Evolutionary conservation across 2,888 invertebrate genomes (phyloP).

Genomic region (Tetanocera ferruginea): DNA sequence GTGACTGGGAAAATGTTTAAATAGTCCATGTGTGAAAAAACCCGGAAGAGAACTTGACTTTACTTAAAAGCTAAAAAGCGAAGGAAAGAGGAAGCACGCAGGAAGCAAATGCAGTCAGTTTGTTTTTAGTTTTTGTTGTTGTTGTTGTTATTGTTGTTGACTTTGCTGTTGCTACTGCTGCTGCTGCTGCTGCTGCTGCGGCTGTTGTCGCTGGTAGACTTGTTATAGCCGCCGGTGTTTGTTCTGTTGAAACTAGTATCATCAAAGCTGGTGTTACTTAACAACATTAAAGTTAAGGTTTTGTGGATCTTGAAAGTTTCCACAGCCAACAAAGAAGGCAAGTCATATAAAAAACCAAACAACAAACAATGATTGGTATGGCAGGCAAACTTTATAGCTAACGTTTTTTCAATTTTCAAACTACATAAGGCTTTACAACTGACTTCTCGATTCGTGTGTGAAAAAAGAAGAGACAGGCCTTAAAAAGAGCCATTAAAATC

Average conservation of each 20-base stretch:
- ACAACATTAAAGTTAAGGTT: neutral
- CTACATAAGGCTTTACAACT: no score
- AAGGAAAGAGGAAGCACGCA: neutral
- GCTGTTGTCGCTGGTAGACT: neutral
- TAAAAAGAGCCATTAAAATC: no score
- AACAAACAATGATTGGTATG: no score
- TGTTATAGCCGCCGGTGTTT: neutral
- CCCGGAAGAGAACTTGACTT: slow-evolving; percentile 67
- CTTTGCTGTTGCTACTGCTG: neutral
- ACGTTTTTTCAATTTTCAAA: no score
- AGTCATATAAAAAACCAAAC: no score
- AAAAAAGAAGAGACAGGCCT: no score
- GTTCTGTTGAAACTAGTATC: neutral
- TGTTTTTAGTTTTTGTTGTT: neutral
- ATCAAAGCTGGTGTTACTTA: neutral
- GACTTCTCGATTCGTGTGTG: no score
- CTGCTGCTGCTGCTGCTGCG: neutral
- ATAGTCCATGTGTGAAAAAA: slow-evolving; percentile 43
- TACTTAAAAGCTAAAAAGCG: slow-evolving; percentile 45
- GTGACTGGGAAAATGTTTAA: slow-evolving; percentile 27
- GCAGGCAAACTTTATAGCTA: no score
- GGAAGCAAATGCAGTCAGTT: neutral
- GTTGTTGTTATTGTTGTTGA: neutral
- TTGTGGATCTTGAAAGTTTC: neutral
- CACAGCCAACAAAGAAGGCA: neutral